Evolutionary conservation across 1,140 invertebrate genomes (phyloP).

Genomic region (Drosophila littoralis): DNA sequence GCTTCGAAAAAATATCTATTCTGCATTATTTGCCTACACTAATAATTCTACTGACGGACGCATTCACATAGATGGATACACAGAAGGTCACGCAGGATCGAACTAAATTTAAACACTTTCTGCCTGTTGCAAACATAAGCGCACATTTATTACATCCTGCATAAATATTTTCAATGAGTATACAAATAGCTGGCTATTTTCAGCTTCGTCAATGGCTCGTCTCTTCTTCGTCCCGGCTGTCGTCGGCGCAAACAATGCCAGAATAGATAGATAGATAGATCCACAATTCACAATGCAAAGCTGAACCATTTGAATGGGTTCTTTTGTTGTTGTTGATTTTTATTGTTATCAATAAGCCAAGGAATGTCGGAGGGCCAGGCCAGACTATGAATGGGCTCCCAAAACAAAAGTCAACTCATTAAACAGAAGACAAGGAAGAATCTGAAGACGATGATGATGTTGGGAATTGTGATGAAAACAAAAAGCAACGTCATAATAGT

Average conservation of each 20-base stretch:
- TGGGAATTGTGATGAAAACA: slow-evolving; percentile 15
- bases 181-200: slow-evolving; percentile 17
- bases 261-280: slow-evolving; percentile 28
- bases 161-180: neutral
- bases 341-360: slow-evolving; percentile 53
- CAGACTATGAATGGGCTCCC: slow-evolving; percentile 9
- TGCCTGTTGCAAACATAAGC: no score
- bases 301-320: slow-evolving; percentile 44
- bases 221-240: slow-evolving; percentile 16
- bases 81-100: no score
- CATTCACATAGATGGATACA: no score
- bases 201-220: slow-evolving; percentile 15
- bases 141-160: neutral
- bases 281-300: slow-evolving; percentile 30
- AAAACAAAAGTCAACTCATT: slow-evolving; percentile 48
- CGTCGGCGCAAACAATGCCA: slow-evolving; percentile 36
- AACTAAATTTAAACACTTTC: no score
- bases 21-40: no score
- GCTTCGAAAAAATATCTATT: no score
- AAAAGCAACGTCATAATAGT: slow-evolving; percentile 7
- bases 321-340: slow-evolving; percentile 36
- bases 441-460: slow-evolving; percentile 1
- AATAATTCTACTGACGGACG: no score
- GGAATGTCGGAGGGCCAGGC: neutral
- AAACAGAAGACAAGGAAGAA: slow-evolving; percentile 13